Conservation (phyloP, 2,797 vertebrate species). For the Graptemys geographica region DNA sequence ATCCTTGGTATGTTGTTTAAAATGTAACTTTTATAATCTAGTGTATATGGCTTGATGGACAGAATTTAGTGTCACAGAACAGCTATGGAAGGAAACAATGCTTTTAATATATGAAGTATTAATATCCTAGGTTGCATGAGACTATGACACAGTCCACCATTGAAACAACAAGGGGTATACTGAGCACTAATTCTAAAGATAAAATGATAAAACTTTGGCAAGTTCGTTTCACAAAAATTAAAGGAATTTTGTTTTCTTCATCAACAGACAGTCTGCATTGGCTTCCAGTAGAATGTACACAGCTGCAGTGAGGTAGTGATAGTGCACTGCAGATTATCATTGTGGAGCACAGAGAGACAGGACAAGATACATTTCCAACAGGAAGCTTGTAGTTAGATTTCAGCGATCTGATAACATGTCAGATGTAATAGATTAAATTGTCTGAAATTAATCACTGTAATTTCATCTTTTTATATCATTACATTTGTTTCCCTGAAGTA, state of each 20-base stretch:
- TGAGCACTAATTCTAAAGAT: background rate
- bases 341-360: background rate
- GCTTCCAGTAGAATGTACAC: background rate
- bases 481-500: background rate
- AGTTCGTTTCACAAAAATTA: background rate
- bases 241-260: background rate
- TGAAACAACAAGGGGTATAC: background rate
- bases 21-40: background rate
- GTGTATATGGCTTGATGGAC: fast-evolving
- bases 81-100: fast-evolving
- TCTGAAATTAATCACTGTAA: slow-evolving; percentile 49
- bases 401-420: slow-evolving; percentile 13
- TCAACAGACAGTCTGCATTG: background rate
- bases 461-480: slow-evolving; percentile 41
- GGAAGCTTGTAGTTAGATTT: slow-evolving; percentile 24
- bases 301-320: background rate
- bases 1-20: fast-evolving
- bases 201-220: background rate
- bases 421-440: slow-evolving; percentile 45
- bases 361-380: background rate
- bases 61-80: fast-evolving
- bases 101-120: background rate
- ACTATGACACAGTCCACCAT: background rate
- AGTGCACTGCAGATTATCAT: background rate
- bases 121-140: background rate